Percentiles rank a stretch among this genome's conserved stretches.
Conservation (phyloP, 2,113 vertebrate genomes). For the Tragelaphus strepsiceros region DNA sequence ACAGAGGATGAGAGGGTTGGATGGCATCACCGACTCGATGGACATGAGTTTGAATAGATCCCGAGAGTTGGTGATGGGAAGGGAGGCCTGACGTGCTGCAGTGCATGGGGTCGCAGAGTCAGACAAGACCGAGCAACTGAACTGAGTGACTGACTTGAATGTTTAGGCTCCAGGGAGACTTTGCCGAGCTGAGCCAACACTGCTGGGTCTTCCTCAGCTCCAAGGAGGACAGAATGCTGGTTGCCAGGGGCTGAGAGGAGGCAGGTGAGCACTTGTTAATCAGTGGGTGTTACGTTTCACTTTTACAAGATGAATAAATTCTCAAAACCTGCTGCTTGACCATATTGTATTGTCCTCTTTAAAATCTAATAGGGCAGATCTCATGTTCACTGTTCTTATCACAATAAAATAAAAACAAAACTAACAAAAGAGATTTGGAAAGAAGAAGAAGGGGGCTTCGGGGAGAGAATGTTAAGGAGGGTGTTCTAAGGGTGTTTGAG, state of each 20-base stretch:
- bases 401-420: background rate
- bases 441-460: background rate
- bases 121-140: background rate
- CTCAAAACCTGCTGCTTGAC: background rate
- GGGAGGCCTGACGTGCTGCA: background rate
- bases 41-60: background rate
- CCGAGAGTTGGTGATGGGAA: rapidly evolving
- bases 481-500: background rate
- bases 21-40: rapidly evolving
- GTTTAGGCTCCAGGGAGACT: background rate
- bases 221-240: background rate
- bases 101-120: background rate
- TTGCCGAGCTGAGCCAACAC: background rate
- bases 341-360: background rate
- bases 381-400: background rate
- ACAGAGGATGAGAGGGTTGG: background rate
- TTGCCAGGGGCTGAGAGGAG: background rate
- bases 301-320: background rate
- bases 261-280: background rate
- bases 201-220: background rate
- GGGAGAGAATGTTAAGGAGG: background rate
- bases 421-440: background rate
- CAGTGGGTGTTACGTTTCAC: background rate
- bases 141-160: background rate
- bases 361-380: background rate